Percentiles rank a stretch among this genome's conserved stretches.
phyloP scores from a whole-genome alignment of 2,888 invertebrate species.

The Poecilus cupreus region DNA sequence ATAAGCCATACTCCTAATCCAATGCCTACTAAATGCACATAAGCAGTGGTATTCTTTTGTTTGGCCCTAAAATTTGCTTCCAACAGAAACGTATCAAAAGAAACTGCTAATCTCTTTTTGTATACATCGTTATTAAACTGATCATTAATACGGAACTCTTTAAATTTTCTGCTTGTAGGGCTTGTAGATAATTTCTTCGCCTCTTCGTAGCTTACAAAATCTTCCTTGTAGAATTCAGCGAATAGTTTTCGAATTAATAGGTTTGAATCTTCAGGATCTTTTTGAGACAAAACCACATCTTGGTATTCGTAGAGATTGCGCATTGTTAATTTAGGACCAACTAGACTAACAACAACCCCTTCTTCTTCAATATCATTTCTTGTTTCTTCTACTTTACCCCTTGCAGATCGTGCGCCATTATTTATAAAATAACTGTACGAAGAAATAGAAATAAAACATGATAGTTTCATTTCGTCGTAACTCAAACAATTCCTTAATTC shows the following conservation, averaged over 20 bases:
- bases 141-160: no score
- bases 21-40: slow-evolving; percentile 69
- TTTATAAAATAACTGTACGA: slow-evolving; percentile 78
- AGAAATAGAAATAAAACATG: slow-evolving; percentile 77
- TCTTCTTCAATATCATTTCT: slow-evolving; percentile 70
- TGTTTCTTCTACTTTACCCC: slow-evolving; percentile 73
- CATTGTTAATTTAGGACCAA: slow-evolving; percentile 73
- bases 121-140: slow-evolving; percentile 70
- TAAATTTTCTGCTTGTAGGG: no score
- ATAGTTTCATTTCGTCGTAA: slow-evolving; percentile 80
- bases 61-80: slow-evolving; percentile 72
- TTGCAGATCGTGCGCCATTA: slow-evolving; percentile 74
- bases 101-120: slow-evolving; percentile 69
- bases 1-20: slow-evolving; percentile 66
- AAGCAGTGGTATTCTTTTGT: slow-evolving; percentile 70
- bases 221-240: slow-evolving; percentile 66
- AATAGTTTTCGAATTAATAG: slow-evolving; percentile 65
- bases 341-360: slow-evolving; percentile 74
- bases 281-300: slow-evolving; percentile 72
- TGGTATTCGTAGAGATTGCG: slow-evolving; percentile 71
- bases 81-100: slow-evolving; percentile 70
- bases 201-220: slow-evolving; percentile 53
- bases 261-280: slow-evolving; percentile 65
- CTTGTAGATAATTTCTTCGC: slow-evolving; percentile 72
- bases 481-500: slow-evolving; percentile 76